Percentiles rank a stretch among this genome's conserved stretches.
These are phyloP conservation scores for Pluvianellus socialis DNA, from an alignment of 2,113 vertebrate genomes.

Conservation along the genomic window DNA sequence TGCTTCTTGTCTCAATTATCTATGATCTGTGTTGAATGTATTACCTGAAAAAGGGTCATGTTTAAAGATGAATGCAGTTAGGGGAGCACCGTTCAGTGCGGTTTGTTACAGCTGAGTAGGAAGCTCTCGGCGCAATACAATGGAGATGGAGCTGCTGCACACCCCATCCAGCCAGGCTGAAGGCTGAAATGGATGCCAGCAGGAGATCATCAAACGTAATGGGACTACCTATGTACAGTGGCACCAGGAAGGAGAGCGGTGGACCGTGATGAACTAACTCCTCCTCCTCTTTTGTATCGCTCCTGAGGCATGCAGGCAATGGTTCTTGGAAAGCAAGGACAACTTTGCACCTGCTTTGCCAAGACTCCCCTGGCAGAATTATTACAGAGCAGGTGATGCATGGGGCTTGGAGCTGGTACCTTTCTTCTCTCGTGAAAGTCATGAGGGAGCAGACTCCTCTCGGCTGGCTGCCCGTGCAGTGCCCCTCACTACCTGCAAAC, in stretches of 20 bases:
- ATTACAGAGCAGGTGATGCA: not conserved
- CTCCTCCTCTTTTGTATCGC: fast-evolving
- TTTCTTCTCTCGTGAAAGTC: not conserved
- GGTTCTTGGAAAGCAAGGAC: not conserved
- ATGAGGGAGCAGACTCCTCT: not conserved
- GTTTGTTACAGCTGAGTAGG: not conserved
- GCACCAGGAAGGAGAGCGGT: not conserved
- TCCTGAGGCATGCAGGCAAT: fast-evolving
- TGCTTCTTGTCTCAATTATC: not conserved
- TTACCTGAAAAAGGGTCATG: not conserved
- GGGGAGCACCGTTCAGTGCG: not conserved
- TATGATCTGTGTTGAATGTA: not conserved
- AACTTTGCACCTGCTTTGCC: not conserved
- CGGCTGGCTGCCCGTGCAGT: not conserved
- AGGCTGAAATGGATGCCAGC: not conserved
- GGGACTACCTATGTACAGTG: not conserved
- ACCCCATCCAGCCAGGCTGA: not conserved
- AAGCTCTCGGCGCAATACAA: not conserved
- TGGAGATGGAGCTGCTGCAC: not conserved
- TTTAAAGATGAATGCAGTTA: not conserved
- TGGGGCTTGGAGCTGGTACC: not conserved
- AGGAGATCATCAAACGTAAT: not conserved
- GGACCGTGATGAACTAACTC: not conserved
- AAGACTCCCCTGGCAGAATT: not conserved
- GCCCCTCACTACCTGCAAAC: not conserved